Evolutionary conservation across 1,140 invertebrate species (phyloP).

Genomic region (Drosophila chauvacae): DNA sequence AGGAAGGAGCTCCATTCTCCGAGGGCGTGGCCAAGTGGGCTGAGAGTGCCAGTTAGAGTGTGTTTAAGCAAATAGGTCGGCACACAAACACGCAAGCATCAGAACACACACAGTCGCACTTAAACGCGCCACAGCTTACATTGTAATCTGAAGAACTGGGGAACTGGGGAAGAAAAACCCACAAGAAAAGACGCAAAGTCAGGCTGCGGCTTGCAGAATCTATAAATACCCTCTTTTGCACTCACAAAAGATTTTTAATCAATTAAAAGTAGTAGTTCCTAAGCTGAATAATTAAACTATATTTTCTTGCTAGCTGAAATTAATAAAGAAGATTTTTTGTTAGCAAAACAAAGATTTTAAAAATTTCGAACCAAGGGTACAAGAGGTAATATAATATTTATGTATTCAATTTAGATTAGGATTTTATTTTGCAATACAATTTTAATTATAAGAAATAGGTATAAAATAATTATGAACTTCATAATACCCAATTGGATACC

Average conservation of each 20-base stretch:
- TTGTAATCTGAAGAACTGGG: slow-evolving; percentile 70
- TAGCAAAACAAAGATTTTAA: neutral
- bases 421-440: neutral
- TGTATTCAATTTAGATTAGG: neutral
- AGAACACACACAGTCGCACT: slow-evolving; percentile 46
- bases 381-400: slow-evolving; percentile 1
- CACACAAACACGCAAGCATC: slow-evolving; percentile 36
- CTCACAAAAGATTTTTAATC: neutral
- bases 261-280: neutral
- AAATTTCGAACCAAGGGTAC: too few species aligned
- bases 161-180: slow-evolving; percentile 31
- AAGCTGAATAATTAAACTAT: neutral
- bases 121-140: slow-evolving; percentile 71
- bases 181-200: slow-evolving; percentile 21
- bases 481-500: neutral
- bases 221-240: slow-evolving; percentile 9
- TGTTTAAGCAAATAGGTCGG: slow-evolving; percentile 78
- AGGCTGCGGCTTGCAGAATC: neutral
- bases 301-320: too few species aligned
- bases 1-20: slow-evolving; percentile 14
- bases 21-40: slow-evolving; percentile 37
- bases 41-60: slow-evolving; percentile 45
- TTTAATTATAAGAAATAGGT: too few species aligned
- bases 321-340: too few species aligned
- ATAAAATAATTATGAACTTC: too few species aligned